phyloP scores from a whole-genome alignment of 2,113 vertebrate species.

The Callipepla californica region DNA sequence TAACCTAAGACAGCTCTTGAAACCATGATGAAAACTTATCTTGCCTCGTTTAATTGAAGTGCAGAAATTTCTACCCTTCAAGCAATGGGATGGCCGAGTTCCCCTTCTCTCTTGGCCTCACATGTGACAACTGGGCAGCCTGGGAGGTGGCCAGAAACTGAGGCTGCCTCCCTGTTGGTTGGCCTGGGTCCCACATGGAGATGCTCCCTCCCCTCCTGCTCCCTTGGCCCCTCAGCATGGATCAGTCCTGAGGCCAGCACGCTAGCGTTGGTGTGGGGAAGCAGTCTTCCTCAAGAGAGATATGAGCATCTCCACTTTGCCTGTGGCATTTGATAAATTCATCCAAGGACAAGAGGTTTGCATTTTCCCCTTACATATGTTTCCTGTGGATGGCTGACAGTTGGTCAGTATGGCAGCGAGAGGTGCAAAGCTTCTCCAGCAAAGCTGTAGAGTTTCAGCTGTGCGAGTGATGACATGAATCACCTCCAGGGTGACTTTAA shows the following conservation, averaged over 20 bases:
- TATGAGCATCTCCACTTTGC: background rate
- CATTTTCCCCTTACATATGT: background rate
- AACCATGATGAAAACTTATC: background rate
- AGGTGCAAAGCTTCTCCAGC: background rate
- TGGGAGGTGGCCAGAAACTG: background rate
- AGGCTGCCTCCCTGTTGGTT: background rate
- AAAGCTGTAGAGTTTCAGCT: background rate
- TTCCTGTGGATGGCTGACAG: background rate
- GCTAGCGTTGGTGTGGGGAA: background rate
- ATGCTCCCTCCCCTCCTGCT: background rate
- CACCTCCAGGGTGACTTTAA: background rate
- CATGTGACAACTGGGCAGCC: background rate
- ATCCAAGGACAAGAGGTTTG: background rate
- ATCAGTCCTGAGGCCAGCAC: background rate
- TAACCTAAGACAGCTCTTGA: background rate
- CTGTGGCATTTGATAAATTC: background rate
- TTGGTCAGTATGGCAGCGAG: background rate
- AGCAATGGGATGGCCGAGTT: background rate
- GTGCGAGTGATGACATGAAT: rapidly evolving
- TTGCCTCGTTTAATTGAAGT: background rate
- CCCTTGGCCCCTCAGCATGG: background rate
- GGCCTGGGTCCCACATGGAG: background rate
- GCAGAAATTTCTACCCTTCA: background rate
- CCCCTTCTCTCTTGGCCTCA: background rate
- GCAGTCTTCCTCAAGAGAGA: background rate